Evolutionary conservation across 2,797 vertebrate species (phyloP).

Genomic region (Eulemur rubriventer): DNA sequence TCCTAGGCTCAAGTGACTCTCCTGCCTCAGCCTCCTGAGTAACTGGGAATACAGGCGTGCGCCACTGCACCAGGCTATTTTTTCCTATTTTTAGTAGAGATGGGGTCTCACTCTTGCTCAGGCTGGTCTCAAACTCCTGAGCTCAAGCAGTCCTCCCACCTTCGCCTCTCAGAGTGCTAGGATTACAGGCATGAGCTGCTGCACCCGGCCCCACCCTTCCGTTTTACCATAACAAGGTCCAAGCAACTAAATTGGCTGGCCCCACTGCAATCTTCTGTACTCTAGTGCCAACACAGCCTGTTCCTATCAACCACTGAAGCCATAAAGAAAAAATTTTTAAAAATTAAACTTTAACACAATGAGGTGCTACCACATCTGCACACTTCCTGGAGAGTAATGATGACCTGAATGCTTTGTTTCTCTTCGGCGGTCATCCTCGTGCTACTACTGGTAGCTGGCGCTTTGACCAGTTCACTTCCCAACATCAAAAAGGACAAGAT

Average conservation of each 20-base stretch:
- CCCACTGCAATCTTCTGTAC: slow-evolving; percentile 30
- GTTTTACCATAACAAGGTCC: background rate
- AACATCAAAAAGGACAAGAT: slow-evolving; percentile 86
- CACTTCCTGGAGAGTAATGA: slow-evolving; percentile 86
- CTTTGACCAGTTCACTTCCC: slow-evolving; percentile 87
- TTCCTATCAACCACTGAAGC: too few species aligned
- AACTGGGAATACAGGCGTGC: background rate
- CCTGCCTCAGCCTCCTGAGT: background rate
- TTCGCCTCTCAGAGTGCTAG: too few species aligned
- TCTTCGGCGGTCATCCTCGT: slow-evolving; percentile 84
- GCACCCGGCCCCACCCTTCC: background rate
- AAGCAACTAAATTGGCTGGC: background rate
- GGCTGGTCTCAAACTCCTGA: too few species aligned
- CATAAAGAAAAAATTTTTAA: background rate
- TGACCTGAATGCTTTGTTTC: slow-evolving; percentile 83
- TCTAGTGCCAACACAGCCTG: background rate
- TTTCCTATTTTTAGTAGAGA: too few species aligned
- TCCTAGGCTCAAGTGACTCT: background rate
- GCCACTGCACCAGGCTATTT: too few species aligned
- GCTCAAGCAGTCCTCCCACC: too few species aligned
- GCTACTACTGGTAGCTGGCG: slow-evolving; percentile 86
- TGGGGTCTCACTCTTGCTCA: too few species aligned
- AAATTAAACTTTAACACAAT: background rate
- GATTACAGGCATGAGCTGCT: too few species aligned
- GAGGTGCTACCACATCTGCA: slow-evolving; percentile 84